Percentiles rank a stretch among this genome's conserved stretches.
Conservation (phyloP, 92 coral and sea anemone genomes). For the Umimayanthus chanpuru region DNA sequence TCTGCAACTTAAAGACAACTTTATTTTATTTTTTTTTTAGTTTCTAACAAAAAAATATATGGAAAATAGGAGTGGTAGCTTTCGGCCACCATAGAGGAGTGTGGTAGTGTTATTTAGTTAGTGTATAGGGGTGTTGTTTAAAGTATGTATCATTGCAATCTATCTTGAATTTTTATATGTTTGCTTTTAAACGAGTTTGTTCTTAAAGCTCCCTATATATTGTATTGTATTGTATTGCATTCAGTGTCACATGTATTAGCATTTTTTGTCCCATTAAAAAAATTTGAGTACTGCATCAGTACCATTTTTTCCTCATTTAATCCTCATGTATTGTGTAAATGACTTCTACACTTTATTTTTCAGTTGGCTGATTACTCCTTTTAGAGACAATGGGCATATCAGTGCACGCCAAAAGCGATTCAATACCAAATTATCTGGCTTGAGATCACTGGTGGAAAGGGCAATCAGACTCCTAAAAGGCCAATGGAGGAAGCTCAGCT, state of each 20-base stretch:
- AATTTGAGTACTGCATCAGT: slow-evolving; percentile 29
- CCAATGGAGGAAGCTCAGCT: slow-evolving; percentile 57
- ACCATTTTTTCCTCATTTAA: slow-evolving; percentile 22
- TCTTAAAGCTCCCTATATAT: slow-evolving; percentile 14
- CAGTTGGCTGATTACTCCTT: slow-evolving; percentile 68
- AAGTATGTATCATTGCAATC: too few relatives aligned
- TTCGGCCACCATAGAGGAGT: slow-evolving; percentile 8
- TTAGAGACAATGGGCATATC: slow-evolving; percentile 63
- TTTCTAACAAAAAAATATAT: neutral
- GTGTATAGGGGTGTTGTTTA: too few relatives aligned
- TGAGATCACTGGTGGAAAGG: slow-evolving; percentile 55
- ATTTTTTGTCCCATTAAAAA: slow-evolving; percentile 27
- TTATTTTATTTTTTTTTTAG: too few relatives aligned
- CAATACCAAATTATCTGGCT: slow-evolving; percentile 49
- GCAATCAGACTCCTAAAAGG: slow-evolving; percentile 64
- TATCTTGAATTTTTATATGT: too few relatives aligned
- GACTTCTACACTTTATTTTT: slow-evolving; percentile 10
- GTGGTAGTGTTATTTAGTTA: too few relatives aligned
- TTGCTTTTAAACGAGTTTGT: slow-evolving; percentile 20
- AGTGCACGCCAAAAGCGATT: slow-evolving; percentile 53
- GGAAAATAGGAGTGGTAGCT: neutral
- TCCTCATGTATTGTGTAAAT: slow-evolving; percentile 27
- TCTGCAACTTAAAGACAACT: too few relatives aligned
- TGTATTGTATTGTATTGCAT: slow-evolving; percentile 12
- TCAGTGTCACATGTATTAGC: slow-evolving; percentile 24